Conservation (phyloP, 2,113 vertebrate species). For the Thunnus maccoyii region DNA sequence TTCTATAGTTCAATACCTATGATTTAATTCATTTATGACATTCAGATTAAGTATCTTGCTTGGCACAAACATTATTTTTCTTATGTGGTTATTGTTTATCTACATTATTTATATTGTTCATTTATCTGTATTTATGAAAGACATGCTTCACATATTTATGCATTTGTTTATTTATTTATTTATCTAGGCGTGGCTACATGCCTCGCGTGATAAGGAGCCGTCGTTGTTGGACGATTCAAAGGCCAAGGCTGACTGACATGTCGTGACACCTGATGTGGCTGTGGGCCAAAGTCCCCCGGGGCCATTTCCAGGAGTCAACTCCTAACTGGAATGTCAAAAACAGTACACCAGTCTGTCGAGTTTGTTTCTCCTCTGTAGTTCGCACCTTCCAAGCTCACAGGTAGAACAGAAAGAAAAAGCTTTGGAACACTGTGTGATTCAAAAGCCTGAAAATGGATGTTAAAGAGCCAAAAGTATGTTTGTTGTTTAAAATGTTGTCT, state of each 20-base stretch:
- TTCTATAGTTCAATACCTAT: too few species aligned
- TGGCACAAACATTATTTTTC: neutral
- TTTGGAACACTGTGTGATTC: neutral
- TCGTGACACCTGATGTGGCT: slow-evolving; percentile 73
- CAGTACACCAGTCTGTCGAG: slow-evolving; percentile 57
- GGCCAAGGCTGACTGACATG: slow-evolving; percentile 73
- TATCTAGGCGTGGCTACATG: slow-evolving; percentile 18
- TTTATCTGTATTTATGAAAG: too few species aligned
- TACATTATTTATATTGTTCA: too few species aligned
- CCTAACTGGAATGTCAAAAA: slow-evolving; percentile 72
- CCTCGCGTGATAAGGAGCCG: slow-evolving; percentile 60
- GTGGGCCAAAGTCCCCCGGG: slow-evolving; percentile 71
- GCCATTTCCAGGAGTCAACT: slow-evolving; percentile 65
- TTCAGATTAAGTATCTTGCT: too few species aligned
- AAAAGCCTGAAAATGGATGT: neutral
- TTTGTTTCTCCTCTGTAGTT: slow-evolving; percentile 32
- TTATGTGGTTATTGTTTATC: neutral
- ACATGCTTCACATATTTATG: neutral
- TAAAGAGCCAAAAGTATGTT: neutral
- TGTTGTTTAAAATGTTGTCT: neutral
- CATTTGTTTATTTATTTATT: slow-evolving; percentile 28
- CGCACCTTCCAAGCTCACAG: neutral
- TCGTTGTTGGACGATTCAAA: slow-evolving; percentile 61
- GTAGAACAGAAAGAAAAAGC: neutral
- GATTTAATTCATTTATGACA: too few species aligned